A percentile compares a stretch with the other conserved stretches of the same genome.
These are phyloP conservation scores for Ptilorrhoa leucosticta DNA, from an alignment of 2,113 vertebrate species.

Conservation along the genomic window DNA sequence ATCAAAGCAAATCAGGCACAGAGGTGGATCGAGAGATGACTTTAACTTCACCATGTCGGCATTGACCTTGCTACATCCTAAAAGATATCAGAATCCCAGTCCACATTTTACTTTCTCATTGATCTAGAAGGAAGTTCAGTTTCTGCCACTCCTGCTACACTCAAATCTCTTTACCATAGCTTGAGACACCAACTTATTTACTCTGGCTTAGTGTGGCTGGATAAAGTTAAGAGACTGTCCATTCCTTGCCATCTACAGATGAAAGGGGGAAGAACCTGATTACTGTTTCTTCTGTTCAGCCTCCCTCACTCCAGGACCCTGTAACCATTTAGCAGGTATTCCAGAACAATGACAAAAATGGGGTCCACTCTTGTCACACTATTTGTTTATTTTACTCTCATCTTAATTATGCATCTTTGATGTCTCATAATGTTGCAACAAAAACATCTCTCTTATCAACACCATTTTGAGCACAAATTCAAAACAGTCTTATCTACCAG, in stretches of 20 bases:
- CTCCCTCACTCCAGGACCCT: neutral
- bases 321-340: neutral
- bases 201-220: neutral
- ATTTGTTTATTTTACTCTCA: neutral
- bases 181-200: neutral
- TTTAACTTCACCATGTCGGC: neutral
- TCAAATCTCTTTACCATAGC: neutral
- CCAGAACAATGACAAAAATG: neutral
- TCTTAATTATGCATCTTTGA: rapidly evolving
- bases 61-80: neutral
- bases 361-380: neutral
- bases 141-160: neutral
- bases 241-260: neutral
- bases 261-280: neutral
- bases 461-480: neutral
- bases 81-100: neutral
- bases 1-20: neutral
- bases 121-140: neutral
- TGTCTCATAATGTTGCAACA: neutral
- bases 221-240: neutral
- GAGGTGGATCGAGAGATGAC: rapidly evolving
- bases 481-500: neutral
- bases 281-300: neutral
- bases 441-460: neutral
- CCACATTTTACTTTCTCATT: neutral